Evolutionary conservation across 2,888 invertebrate genomes (phyloP).

Genomic region (Apodemia duryi): DNA sequence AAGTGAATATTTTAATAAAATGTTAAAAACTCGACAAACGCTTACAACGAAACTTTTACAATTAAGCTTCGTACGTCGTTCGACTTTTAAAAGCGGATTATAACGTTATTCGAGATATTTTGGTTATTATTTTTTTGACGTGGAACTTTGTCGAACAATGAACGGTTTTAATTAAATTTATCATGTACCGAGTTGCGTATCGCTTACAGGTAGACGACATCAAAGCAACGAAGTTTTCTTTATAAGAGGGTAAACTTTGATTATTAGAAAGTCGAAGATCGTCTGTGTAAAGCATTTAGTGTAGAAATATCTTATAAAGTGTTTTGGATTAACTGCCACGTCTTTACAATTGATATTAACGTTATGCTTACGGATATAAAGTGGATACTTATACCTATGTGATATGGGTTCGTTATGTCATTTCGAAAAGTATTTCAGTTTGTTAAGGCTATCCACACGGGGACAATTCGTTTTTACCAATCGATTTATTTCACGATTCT

Average conservation of each 20-base stretch:
- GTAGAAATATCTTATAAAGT: background rate
- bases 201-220: slow-evolving; percentile 13
- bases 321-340: background rate
- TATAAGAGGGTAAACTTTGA: slow-evolving; percentile 7
- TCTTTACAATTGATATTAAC: background rate
- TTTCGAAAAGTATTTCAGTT: no score
- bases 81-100: slow-evolving; percentile 32
- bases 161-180: slow-evolving; percentile 14
- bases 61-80: slow-evolving; percentile 28
- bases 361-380: background rate
- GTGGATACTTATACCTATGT: background rate
- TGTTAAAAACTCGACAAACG: slow-evolving; percentile 26
- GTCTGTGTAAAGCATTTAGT: background rate
- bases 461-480: no score
- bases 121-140: slow-evolving; percentile 13
- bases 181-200: slow-evolving; percentile 9
- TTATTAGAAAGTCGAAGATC: slow-evolving; percentile 8
- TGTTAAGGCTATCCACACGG: no score
- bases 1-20: slow-evolving; percentile 15
- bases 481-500: no score
- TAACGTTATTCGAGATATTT: slow-evolving; percentile 30
- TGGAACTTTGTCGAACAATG: slow-evolving; percentile 6
- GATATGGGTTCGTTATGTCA: no score
- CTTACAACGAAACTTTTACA: slow-evolving; percentile 30
- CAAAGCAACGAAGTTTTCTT: slow-evolving; percentile 9